These are phyloP conservation scores for Luscinia luscinia DNA, from an alignment of 2,797 vertebrate genomes.

Conservation along the genomic window DNA sequence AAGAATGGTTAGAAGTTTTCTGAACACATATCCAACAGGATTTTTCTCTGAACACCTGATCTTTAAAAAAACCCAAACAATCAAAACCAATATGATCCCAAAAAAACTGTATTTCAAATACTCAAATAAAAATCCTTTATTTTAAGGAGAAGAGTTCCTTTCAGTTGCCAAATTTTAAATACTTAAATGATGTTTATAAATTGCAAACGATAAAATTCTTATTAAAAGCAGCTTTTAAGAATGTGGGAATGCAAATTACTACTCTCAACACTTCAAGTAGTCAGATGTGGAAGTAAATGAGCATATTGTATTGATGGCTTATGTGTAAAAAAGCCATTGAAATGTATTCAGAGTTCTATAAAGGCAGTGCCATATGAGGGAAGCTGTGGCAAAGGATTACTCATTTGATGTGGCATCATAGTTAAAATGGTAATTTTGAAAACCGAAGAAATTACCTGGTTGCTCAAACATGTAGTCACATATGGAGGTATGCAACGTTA, in stretches of 20 bases:
- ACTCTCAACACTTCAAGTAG: background rate
- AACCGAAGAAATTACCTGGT: background rate
- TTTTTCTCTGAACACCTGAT: background rate
- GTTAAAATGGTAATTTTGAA: background rate
- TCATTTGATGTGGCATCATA: background rate
- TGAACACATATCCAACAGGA: rapidly evolving
- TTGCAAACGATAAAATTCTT: background rate
- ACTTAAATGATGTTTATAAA: background rate
- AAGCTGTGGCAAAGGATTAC: constrained; percentile 23
- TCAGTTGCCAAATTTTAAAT: background rate
- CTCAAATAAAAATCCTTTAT: background rate
- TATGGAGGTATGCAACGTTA: background rate
- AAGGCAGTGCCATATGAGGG: constrained; percentile 15
- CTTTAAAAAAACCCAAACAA: background rate
- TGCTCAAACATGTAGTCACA: background rate
- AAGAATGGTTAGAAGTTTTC: constrained; percentile 48
- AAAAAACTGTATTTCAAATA: background rate
- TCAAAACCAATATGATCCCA: background rate
- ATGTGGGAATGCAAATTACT: constrained; percentile 8
- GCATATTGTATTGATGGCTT: constrained; percentile 20
- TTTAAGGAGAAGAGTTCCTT: background rate
- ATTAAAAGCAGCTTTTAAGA: background rate
- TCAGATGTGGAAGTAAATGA: constrained; percentile 19
- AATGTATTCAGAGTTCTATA: constrained; percentile 12
- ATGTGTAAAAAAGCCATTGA: constrained; percentile 9